Evolutionary conservation across 2,113 vertebrate genomes (phyloP).

Genomic region (Capra hircus): DNA sequence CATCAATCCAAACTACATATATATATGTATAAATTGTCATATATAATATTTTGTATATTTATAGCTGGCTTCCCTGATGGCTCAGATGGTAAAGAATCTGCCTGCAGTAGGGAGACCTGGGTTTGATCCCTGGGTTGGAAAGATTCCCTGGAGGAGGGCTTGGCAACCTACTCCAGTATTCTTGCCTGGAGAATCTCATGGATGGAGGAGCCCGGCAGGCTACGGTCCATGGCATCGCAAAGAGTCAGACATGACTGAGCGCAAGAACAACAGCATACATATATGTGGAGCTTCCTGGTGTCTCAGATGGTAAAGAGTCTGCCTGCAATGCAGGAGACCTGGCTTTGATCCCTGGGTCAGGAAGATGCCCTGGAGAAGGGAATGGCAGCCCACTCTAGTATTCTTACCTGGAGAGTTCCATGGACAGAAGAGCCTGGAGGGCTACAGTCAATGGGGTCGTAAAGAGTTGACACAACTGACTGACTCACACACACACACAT

Average conservation of each 20-base stretch:
- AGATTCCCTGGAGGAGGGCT: not conserved
- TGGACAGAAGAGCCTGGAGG: not conserved
- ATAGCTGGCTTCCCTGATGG: not conserved
- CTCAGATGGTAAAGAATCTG: not conserved
- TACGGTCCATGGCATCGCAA: not conserved
- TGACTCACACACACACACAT: not conserved
- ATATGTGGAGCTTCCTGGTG: not conserved
- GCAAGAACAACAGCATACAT: not conserved
- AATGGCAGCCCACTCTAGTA: not conserved
- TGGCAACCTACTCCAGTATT: not conserved
- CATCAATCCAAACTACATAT: not conserved
- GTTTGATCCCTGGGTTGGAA: not conserved
- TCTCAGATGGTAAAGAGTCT: not conserved
- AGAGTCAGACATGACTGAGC: not conserved
- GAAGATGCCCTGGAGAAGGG: not conserved
- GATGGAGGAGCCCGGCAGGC: not conserved
- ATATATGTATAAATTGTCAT: not conserved
- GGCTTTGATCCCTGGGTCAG: not conserved
- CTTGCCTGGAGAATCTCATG: not conserved
- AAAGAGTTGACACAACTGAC: not conserved
- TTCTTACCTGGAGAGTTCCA: not conserved
- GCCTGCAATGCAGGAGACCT: not conserved
- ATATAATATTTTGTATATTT: not conserved
- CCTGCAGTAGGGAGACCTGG: not conserved
- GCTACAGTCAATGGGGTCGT: not conserved